These are phyloP conservation scores for Euleptes europaea DNA, from an alignment of 2,113 vertebrate genomes.

Conservation along the genomic window DNA sequence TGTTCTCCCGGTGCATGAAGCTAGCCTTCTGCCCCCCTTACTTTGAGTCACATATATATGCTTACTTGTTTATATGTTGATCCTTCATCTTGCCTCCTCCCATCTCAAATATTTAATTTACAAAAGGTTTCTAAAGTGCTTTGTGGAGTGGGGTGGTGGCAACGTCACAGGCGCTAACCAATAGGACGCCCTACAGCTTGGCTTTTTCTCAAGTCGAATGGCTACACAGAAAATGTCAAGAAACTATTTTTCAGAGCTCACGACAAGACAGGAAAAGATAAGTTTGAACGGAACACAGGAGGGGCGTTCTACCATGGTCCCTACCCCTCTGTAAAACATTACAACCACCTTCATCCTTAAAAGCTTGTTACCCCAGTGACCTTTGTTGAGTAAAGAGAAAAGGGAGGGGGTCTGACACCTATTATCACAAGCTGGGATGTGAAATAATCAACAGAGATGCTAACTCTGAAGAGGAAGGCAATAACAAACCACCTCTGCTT, in stretches of 20 bases:
- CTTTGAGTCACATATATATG: no score
- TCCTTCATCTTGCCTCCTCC: not conserved
- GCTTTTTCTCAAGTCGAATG: not conserved
- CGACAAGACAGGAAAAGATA: not conserved
- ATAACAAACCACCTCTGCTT: no score
- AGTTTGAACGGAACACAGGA: not conserved
- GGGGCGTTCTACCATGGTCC: not conserved
- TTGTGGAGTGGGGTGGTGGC: not conserved
- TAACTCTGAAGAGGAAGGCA: no score
- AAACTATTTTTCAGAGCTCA: not conserved
- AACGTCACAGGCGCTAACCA: not conserved
- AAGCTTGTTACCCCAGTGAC: not conserved
- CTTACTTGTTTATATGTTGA: not conserved
- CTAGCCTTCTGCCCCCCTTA: not conserved
- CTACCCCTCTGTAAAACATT: not conserved
- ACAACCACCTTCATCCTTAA: not conserved
- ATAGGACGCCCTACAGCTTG: not conserved
- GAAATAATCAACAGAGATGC: not conserved
- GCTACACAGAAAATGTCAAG: not conserved
- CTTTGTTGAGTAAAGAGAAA: no score
- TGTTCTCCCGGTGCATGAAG: not conserved
- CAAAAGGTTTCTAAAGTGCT: not conserved
- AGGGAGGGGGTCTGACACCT: not conserved
- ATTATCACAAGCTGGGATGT: no score
- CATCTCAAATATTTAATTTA: not conserved